Base-by-base conservation (phyloP, 2,797 vertebrate species). In the Hemitrygon akajei region DNA sequence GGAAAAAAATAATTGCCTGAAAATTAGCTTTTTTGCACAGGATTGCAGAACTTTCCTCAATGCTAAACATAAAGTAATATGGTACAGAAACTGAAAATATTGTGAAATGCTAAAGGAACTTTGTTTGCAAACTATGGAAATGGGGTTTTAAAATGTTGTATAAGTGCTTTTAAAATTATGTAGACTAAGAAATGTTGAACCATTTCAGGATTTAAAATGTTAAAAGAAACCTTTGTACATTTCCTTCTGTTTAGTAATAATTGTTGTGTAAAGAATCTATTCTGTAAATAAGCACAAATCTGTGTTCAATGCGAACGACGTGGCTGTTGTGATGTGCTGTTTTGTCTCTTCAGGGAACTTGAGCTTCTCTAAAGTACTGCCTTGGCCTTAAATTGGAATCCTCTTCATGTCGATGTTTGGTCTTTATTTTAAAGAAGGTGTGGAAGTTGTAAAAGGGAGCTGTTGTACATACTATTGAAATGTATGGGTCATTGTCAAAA, bases 401-500 rank as follows among this genome's bases (percentile, higher is more conserved):
- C 73, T 75, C 66, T 56, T 27, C 14, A 73, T 56, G 16, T 73
- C 27, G 11, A 56, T 73, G 69, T 75, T 92, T 75, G n/a, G 37
- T 93, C 76, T 93, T 93, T 76, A 93, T 93, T 56, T 71, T 56
- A 93, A 93, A 75, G 89, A 75, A 76, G 56, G 10, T 76, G 47
- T 76, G 91, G 69, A 30, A 25, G 47, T 93, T 75, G 91, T 93
- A 71, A 93, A 73, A 91, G 47, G 22, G 40, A 58, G 71, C 71
- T 71, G 47, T 71, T 93, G 91, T 93, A 76, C 91, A 93, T 76
- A 71, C 71, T 93, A 40, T 34, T 71, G 12, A 71, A 76, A 93
- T 93, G 91, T 93, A 93, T 93, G 91, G 37, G 47, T 93, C 91
- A 76, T 93, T 93, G 47, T 92, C 71, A 75, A 75, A 93, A 93